Evolutionary conservation across 2,113 vertebrate species (phyloP).

Genomic region (Regulus satrapa): DNA sequence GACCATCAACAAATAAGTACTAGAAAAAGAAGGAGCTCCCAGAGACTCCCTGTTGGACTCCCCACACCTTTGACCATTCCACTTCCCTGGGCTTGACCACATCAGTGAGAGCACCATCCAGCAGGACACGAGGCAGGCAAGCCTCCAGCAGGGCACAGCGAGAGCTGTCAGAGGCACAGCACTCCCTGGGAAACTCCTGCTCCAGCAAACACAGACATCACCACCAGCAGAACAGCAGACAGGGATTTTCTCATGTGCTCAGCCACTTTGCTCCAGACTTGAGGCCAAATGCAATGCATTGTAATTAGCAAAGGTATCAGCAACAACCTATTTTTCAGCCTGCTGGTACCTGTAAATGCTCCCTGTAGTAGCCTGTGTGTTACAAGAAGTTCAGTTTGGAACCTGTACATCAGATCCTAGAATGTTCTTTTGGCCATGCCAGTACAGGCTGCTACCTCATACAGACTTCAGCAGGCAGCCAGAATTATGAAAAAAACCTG

Average conservation of each 20-base stretch:
- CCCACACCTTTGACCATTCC: not conserved
- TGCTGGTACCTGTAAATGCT: not conserved
- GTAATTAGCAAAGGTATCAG: not conserved
- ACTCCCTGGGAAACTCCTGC: not conserved
- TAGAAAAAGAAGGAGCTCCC: not conserved
- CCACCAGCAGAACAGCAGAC: not conserved
- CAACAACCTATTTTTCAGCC: not conserved
- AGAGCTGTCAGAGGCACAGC: fast-evolving
- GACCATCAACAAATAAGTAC: not conserved
- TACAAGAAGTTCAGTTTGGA: not conserved
- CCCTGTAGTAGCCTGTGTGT: not conserved
- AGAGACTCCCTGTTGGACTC: not conserved
- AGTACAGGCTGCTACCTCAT: not conserved
- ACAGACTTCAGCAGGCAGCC: not conserved
- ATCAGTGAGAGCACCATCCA: not conserved
- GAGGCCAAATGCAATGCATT: not conserved
- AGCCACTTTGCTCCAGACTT: not conserved
- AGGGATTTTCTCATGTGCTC: not conserved
- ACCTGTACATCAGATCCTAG: not conserved
- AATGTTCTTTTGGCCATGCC: not conserved
- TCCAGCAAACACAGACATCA: not conserved
- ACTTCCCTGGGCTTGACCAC: not conserved
- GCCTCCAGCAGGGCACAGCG: fast-evolving
- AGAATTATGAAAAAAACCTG: not conserved
- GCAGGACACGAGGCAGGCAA: not conserved